Base-by-base conservation (phyloP, 2,797 vertebrate species). In the Miichthys miiuy region DNA sequence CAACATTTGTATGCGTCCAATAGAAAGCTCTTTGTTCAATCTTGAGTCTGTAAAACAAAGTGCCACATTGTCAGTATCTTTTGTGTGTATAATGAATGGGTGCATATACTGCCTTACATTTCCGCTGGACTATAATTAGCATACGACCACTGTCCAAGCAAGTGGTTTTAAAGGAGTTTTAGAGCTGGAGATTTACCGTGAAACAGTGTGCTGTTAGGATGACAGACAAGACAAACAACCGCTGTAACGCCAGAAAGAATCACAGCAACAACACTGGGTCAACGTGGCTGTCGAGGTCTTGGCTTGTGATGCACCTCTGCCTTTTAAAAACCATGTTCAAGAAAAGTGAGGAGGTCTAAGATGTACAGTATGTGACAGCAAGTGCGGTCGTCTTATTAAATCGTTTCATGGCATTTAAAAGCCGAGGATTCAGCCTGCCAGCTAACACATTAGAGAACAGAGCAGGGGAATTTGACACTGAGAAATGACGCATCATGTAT, bases 21-120 rank as follows among this genome's bases (percentile, higher is more conserved):
- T 82, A 92, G 80, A 93, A 77, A 79, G 64, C 47, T 67, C 83
- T 88, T 94, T 94, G 90, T 94, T 87, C 77, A 47, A 17, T 77
- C 48, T 70, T 58, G 21, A 68, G 18, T 80, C 62, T 69, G 54
- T 73, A 58, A 76, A 75, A 93, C 89, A 94, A 87, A 83, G 89
- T 76, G 21, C 56, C 44, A 78, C 91, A 83, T 90, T 94, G 91
- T 92, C 48, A 63, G 51, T 78, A 75, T 79, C 63, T 76, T 76
- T 63, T 76, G 69, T 78, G 72, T 81, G 30, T 75, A 34, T 71
- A 75, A 71, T 86, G 68, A 87, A 75, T 68, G 52, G 70, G n/a
- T 71, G 68, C 7, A 47, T 79, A 80, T 66, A 81, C 57, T 47
- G 67, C 50, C 52, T 80, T 72, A 78, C 71, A 60, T 86, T 78